These are phyloP conservation scores for Sussaba pulchella DNA, from an alignment of 2,888 invertebrate species.

Conservation along the genomic window DNA sequence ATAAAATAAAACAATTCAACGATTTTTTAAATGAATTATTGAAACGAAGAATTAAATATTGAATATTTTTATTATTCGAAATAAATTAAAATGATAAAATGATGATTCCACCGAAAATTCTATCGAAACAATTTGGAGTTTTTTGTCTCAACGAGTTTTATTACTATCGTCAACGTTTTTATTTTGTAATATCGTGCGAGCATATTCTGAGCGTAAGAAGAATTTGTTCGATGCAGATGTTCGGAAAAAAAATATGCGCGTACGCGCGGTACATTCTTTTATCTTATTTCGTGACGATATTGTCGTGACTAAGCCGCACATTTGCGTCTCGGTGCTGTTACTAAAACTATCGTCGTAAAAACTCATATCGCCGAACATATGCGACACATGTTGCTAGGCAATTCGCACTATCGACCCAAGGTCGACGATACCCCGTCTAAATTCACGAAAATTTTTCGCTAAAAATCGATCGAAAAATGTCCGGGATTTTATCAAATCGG, in stretches of 20 bases:
- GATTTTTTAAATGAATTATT: no score
- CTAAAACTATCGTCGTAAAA: neutral
- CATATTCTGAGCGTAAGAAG: neutral
- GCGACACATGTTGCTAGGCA: conserved; percentile 16
- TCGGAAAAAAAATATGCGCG: conserved; percentile 35
- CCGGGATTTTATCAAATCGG: no score
- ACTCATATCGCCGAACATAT: neutral
- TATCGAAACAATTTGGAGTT: neutral
- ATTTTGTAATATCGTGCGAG: neutral
- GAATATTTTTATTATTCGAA: no score
- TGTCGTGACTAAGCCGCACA: conserved; percentile 27
- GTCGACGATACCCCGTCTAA: neutral
- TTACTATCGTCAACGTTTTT: no score
- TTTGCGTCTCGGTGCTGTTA: neutral
- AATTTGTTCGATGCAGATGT: conserved; percentile 31
- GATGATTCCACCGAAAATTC: neutral
- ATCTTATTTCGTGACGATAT: conserved; percentile 59
- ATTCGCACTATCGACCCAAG: conserved; percentile 18
- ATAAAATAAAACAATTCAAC: no score
- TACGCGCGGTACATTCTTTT: conserved; percentile 49
- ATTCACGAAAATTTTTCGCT: neutral
- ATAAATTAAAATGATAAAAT: no score
- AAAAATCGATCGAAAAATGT: no score
- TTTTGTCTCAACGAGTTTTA: neutral
- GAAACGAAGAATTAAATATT: no score